Percentiles rank a stretch among this genome's conserved stretches.
phyloP scores from a whole-genome alignment of 2,113 vertebrate genomes.

The Scomber colias region DNA sequence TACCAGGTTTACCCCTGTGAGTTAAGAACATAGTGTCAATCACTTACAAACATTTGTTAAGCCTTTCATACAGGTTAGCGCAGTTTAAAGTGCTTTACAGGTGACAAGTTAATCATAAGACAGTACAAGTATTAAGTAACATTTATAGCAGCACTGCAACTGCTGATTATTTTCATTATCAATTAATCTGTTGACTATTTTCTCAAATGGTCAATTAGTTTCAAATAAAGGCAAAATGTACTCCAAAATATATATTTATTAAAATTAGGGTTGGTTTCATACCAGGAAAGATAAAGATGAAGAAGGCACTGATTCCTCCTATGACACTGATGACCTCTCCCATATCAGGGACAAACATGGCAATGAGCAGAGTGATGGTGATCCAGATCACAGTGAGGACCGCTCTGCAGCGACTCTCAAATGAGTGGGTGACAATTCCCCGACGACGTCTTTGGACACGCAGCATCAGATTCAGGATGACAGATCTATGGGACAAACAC shows the following conservation, averaged over 20 bases:
- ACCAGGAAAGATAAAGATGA: slow-evolving; percentile 98
- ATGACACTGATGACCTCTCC: slow-evolving; percentile 91
- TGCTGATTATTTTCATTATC: no score
- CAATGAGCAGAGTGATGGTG: slow-evolving; percentile 85
- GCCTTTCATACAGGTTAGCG: not conserved
- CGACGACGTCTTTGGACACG: slow-evolving; percentile 60
- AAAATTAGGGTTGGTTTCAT: slow-evolving; percentile 27
- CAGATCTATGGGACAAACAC: slow-evolving; percentile 83
- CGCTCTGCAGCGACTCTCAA: slow-evolving; percentile 81
- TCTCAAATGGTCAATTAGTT: no score
- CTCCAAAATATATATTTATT: no score
- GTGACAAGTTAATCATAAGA: not conserved
- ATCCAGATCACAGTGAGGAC: slow-evolving; percentile 90
- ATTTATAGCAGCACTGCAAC: no score
- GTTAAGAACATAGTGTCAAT: not conserved
- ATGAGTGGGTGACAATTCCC: slow-evolving; percentile 1
- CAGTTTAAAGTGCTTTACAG: not conserved
- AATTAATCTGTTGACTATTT: no score
- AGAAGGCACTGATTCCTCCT: slow-evolving; percentile 93
- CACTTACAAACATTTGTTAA: not conserved
- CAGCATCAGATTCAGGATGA: slow-evolving; percentile 87
- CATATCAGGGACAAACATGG: slow-evolving; percentile 93
- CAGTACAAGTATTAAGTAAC: no score
- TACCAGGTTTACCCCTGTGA: not conserved
- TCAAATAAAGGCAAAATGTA: no score